Evolutionary conservation across 2,113 vertebrate genomes (phyloP), one percentile per base, ranked within the genome.

Genomic region (Synchiropus splendidus): DNA sequence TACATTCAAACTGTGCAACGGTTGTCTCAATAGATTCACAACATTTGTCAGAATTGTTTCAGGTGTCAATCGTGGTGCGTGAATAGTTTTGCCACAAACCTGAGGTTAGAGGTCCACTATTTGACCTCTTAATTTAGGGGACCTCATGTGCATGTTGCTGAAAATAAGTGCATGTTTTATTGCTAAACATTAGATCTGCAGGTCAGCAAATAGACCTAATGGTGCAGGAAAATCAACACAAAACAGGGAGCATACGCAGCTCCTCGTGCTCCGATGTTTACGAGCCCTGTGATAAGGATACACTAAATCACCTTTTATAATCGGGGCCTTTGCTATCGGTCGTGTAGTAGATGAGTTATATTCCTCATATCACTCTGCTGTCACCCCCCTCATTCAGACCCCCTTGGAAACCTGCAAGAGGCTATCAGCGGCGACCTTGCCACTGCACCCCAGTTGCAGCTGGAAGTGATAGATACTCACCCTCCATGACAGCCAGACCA

Each of bases 391-490:
- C 66, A 66, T 71, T 69, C 71, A 66, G 48, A 2, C 57, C 33
- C 48, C 48, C 49, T 50, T 38, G 43, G 65, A 57, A 64, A 60
- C 54, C 67, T 42, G 40, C 48, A 45, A 15, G 10, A 43, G 54
- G 71, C 72, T 79, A 75, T 84, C 78, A 67, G 62, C 41, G 32
- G 42, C 56, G 80, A 80, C 81, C 79, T 87, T 85, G 82, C 71
- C 35, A 48, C 58, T 15, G 61, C 51, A 46, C 45, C 42, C 48
- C n/a, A 18, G 52, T 59, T 74, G 67, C 78, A 77, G 79, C 73
- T 84, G 84, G 74, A 76, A 78, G 78, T 77, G 77, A 83, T 74
- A 81, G 83, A 84, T 85, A 82, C 70, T 75, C 70, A 6, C 46
- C 64, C 61, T 63, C 31, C 37, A 12, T 73, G 64, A 74, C 70